Evolutionary conservation across 1,140 invertebrate genomes (phyloP).

Genomic region (Batillaria attramentaria): DNA sequence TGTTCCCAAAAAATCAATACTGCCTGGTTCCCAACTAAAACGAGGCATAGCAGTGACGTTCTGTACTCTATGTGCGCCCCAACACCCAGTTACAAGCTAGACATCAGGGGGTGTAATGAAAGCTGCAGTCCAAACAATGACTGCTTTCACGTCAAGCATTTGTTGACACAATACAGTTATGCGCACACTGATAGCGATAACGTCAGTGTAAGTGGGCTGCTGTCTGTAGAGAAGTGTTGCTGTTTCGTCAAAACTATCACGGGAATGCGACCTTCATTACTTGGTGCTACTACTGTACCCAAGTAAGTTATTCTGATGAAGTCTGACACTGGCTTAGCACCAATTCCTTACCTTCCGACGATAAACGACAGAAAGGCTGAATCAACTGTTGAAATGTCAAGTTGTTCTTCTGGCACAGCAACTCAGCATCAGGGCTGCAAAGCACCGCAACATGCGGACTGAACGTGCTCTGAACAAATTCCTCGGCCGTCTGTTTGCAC

Average conservation of each 20-base stretch:
- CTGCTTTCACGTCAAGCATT: too few relatives aligned
- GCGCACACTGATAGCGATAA: too few relatives aligned
- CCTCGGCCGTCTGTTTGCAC: slow-evolving; percentile 77
- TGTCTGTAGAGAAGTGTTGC: too few relatives aligned
- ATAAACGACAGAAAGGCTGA: slow-evolving; percentile 89
- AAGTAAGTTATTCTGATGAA: background rate
- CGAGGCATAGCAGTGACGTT: too few relatives aligned
- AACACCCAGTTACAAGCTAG: too few relatives aligned
- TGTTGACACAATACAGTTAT: too few relatives aligned
- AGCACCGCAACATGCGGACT: slow-evolving; percentile 90
- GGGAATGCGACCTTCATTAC: background rate
- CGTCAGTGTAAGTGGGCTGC: too few relatives aligned
- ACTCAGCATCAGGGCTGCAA: slow-evolving; percentile 85
- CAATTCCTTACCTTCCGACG: slow-evolving; percentile 82
- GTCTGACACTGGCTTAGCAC: background rate
- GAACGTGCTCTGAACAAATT: slow-evolving; percentile 92
- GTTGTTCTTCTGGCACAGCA: slow-evolving; percentile 91
- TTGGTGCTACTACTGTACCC: background rate
- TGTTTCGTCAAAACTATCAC: background rate
- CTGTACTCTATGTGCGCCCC: too few relatives aligned
- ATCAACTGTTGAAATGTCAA: slow-evolving; percentile 90
- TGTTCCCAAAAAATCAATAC: too few relatives aligned
- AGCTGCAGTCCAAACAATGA: too few relatives aligned
- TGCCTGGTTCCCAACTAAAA: too few relatives aligned
- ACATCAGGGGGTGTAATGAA: too few relatives aligned